A percentile compares a stretch with the other conserved stretches of the same genome.
Evolutionary conservation across 2,797 vertebrate genomes (phyloP).

Genomic region (Avahi laniger): DNA sequence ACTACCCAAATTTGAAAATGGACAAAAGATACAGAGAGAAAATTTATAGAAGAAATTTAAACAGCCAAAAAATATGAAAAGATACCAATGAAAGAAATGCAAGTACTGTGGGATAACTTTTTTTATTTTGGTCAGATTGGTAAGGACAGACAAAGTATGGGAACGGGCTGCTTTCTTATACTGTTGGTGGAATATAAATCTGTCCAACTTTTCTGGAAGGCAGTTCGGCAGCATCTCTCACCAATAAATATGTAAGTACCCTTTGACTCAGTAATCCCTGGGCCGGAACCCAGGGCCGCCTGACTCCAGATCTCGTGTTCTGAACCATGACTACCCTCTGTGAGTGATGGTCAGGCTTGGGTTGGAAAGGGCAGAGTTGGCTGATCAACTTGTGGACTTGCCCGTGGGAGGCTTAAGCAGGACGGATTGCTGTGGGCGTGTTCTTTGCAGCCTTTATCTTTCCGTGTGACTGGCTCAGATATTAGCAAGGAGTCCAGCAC

Average conservation of each 20-base stretch:
- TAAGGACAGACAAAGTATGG: neutral
- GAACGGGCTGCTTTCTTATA: neutral
- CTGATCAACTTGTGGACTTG: conserved; percentile 47
- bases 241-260: conserved; percentile 34
- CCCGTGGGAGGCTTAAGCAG: conserved; percentile 31
- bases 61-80: neutral
- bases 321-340: conserved; percentile 47
- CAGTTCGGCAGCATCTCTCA: neutral
- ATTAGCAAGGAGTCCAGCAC: neutral
- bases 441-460: conserved; percentile 68
- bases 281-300: neutral
- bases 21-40: neutral
- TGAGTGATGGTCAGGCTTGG: conserved; percentile 54
- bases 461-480: conserved; percentile 50
- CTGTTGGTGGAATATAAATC: neutral
- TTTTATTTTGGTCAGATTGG: neutral
- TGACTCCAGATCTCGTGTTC: conserved; percentile 54
- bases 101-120: neutral
- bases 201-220: neutral
- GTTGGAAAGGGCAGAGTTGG: conserved; percentile 37
- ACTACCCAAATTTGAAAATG: neutral
- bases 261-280: conserved; percentile 63
- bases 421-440: neutral
- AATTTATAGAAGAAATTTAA: conserved; percentile 30
- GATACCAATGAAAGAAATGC: neutral